Conservation (phyloP, 1,140 invertebrate species). For the Drosophila mauritiana region DNA sequence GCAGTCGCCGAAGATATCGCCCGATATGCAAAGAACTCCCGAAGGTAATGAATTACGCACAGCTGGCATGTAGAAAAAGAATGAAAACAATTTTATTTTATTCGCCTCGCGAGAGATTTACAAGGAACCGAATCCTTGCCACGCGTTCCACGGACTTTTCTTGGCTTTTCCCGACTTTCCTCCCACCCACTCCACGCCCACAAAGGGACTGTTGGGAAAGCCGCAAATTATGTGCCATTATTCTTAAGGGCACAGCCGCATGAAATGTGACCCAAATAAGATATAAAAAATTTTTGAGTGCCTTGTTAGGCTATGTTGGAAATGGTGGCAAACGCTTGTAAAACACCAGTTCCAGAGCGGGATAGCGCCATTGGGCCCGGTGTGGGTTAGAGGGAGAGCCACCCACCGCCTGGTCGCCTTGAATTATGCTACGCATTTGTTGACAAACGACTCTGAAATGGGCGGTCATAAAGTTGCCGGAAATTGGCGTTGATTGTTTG, state of each 20-base stretch:
- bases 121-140: slow-evolving; percentile 32
- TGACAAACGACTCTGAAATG: slow-evolving; percentile 77
- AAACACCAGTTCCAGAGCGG: slow-evolving; percentile 39
- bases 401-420: slow-evolving; percentile 28
- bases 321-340: slow-evolving; percentile 47
- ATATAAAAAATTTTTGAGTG: slow-evolving; percentile 78
- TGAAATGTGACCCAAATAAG: slow-evolving; percentile 82
- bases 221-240: slow-evolving; percentile 82
- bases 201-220: slow-evolving; percentile 50
- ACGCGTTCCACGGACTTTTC: slow-evolving; percentile 19
- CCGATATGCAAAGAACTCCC: slow-evolving; percentile 69
- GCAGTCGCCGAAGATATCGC: slow-evolving; percentile 41
- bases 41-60: slow-evolving; percentile 69
- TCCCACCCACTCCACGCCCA: neutral
- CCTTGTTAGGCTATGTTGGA: slow-evolving; percentile 66
- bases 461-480: slow-evolving; percentile 66
- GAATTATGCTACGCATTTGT: slow-evolving; percentile 78
- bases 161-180: neutral
- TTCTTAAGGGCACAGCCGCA: slow-evolving; percentile 76
- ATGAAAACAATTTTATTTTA: slow-evolving; percentile 81
- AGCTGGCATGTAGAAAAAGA: slow-evolving; percentile 61
- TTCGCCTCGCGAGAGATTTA: slow-evolving; percentile 76
- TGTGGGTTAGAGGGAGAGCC: neutral
- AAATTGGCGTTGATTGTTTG: slow-evolving; percentile 78
- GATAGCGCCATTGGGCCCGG: neutral